Percentiles rank a stretch among this genome's conserved stretches.
Conservation (phyloP, 1,140 invertebrate genomes). For the Lerema accius region DNA sequence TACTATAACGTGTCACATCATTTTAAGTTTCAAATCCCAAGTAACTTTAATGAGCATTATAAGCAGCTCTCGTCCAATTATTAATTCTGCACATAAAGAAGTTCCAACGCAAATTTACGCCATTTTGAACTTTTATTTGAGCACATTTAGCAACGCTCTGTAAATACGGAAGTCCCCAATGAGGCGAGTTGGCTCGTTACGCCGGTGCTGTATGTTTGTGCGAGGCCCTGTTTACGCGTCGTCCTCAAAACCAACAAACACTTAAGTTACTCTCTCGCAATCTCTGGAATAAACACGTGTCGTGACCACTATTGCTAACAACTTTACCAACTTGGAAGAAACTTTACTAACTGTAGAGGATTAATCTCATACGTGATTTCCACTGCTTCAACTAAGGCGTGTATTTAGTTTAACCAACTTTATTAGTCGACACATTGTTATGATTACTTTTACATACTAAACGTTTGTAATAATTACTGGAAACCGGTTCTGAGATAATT, state of each 20-base stretch:
- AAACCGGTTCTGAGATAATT: too few species aligned
- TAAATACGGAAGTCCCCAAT: slow-evolving; percentile 49
- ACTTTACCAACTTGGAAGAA: slow-evolving; percentile 24
- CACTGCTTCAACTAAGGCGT: background rate
- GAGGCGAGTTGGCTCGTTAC: slow-evolving; percentile 60
- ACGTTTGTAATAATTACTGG: too few species aligned
- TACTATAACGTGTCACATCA: too few species aligned
- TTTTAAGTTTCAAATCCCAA: too few species aligned
- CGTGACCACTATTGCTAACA: slow-evolving; percentile 54
- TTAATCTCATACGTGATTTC: background rate
- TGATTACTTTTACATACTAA: background rate
- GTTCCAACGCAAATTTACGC: too few species aligned
- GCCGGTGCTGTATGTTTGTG: slow-evolving; percentile 47
- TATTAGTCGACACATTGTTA: background rate
- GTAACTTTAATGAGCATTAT: too few species aligned
- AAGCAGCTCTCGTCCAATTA: too few species aligned
- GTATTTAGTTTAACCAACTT: background rate
- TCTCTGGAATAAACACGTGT: slow-evolving; percentile 67
- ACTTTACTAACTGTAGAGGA: background rate
- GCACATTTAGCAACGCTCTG: background rate
- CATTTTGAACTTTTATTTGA: too few species aligned
- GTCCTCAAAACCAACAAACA: slow-evolving; percentile 65
- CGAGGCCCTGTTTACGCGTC: slow-evolving; percentile 50
- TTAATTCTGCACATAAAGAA: too few species aligned
- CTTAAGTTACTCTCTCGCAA: slow-evolving; percentile 63